A percentile compares a stretch with the other conserved stretches of the same genome.
Conservation (phyloP, 2,888 invertebrate species). For the Brachypalpus laphriformis region DNA sequence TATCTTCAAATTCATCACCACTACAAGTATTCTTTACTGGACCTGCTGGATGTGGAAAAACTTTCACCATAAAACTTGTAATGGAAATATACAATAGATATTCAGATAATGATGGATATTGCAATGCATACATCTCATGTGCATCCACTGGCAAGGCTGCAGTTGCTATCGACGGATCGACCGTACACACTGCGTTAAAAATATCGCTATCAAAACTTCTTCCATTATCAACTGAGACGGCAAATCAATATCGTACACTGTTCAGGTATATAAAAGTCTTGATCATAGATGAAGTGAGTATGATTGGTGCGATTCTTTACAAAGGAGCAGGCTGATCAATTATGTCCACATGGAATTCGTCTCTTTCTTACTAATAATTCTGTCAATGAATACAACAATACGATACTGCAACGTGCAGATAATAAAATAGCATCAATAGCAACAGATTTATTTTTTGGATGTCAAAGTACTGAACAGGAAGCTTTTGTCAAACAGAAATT, state of each 20-base stretch:
- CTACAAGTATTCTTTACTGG: constrained; percentile 77
- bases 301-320: constrained; percentile 76
- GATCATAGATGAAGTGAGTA: constrained; percentile 80
- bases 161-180: constrained; percentile 80
- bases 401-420: constrained; percentile 28
- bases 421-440: constrained; percentile 61
- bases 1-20: constrained; percentile 50
- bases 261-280: constrained; percentile 75
- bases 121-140: constrained; percentile 80
- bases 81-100: constrained; percentile 82
- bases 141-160: constrained; percentile 81
- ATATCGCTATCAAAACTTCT: constrained; percentile 74
- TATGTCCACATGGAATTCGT: constrained; percentile 75
- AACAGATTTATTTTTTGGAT: constrained; percentile 51
- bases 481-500: no score
- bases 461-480: no score
- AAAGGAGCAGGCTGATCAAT: constrained; percentile 63
- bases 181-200: constrained; percentile 79
- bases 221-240: constrained; percentile 74
- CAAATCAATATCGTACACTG: constrained; percentile 64
- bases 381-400: constrained; percentile 53
- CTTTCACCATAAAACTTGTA: constrained; percentile 79
- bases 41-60: constrained; percentile 78
- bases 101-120: constrained; percentile 78
- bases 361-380: constrained; percentile 69